Evolutionary conservation across 2,888 invertebrate species (phyloP), one percentile per base, ranked within the genome.

Genomic region (Meloe dianella): DNA sequence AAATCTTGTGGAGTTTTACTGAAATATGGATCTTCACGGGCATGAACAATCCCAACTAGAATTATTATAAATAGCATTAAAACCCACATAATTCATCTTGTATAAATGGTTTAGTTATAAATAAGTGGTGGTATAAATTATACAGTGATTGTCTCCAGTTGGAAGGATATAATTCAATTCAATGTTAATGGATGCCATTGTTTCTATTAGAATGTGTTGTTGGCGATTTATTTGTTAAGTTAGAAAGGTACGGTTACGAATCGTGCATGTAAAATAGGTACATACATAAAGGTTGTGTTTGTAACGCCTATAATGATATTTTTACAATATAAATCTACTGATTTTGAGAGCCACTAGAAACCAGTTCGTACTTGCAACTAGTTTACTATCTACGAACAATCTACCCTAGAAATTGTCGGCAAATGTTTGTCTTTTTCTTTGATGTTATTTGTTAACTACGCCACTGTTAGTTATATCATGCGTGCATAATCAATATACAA

Each of bases 1-100:
- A 80, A 79, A 67, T 83, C 78, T 73, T 81, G 78, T 10, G 84
- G 84, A 58, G 79, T 78, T 70, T 80, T 78, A 35, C 77, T 77
- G 71, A 84, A 84, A 68, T 83, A 83, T 59, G 79, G 75, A 64
- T 83, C 82, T 57, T 83, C 81, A 14, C 75, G 73, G 30, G 73
- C 70, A 20, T 65, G 54, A n/a, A 73, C 71, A 57, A 68, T 59
- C 38, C 65, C 58, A 58, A 74, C 78, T 79, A 73, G 2, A 76
- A 75, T 32, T 10, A 32, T 32, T 66, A 66, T 38, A 5, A 47
- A 17, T 20, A 47, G 20, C 17, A 47, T 47, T 20, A 20, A 17
- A 47, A 17, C 47, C 47, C 47, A 47, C 47, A 20, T 20, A 47
- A n/a, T 38, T n/a, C n/a, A 7, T 38, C 38, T 38, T 38, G 38